Conservation (phyloP, 2,888 invertebrate species). For the Thera britannica region DNA sequence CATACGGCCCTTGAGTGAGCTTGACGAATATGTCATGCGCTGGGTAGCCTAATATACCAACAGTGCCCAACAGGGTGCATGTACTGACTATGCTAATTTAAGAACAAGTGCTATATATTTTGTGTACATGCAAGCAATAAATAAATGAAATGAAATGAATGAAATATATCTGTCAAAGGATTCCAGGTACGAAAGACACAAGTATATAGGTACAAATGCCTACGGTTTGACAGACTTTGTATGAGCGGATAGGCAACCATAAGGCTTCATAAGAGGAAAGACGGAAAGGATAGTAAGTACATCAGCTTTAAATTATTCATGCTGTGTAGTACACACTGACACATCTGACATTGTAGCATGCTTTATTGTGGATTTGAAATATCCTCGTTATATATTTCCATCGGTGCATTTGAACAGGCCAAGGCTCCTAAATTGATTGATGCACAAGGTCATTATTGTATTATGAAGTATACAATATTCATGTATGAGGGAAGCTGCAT, state of each 20-base stretch:
- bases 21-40: too few relatives aligned
- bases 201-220: too few relatives aligned
- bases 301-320: conserved; percentile 25
- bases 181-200: background rate
- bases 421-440: conserved; percentile 59
- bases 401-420: conserved; percentile 59
- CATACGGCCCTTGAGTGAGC: too few relatives aligned
- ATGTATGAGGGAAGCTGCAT: conserved; percentile 14
- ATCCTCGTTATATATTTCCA: conserved; percentile 60
- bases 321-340: conserved; percentile 39
- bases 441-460: conserved; percentile 55
- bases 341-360: conserved; percentile 56
- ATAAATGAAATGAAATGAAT: too few relatives aligned
- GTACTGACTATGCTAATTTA: too few relatives aligned
- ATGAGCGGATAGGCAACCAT: background rate
- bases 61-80: too few relatives aligned
- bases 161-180: background rate
- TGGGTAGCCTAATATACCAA: too few relatives aligned
- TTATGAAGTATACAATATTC: conserved; percentile 29
- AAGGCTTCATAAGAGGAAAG: background rate
- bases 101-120: too few relatives aligned
- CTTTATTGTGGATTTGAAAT: conserved; percentile 59
- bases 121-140: too few relatives aligned
- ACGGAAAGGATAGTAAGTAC: background rate
- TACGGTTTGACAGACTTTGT: too few relatives aligned